Percentiles rank a stretch among this genome's conserved stretches.
Conservation (phyloP, 2,797 vertebrate species). For the Parauchenoglanis punctatus region DNA sequence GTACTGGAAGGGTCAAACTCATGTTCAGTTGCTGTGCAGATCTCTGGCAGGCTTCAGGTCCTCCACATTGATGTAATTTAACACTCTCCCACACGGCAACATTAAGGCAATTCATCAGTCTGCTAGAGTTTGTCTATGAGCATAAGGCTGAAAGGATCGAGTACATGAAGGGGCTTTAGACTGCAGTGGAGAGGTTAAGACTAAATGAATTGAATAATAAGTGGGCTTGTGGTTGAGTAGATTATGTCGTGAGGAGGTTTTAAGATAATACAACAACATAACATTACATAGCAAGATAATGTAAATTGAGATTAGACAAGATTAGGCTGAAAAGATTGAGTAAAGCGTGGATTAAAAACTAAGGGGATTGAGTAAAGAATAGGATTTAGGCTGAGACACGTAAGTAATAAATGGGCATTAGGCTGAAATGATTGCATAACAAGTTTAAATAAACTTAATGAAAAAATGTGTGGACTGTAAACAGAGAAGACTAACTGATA, state of each 20-base stretch:
- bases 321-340: not conserved
- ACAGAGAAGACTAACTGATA: not conserved
- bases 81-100: constrained; percentile 44
- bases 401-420: not conserved
- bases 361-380: not conserved
- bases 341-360: not conserved
- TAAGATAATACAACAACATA: not conserved
- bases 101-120: constrained; percentile 36
- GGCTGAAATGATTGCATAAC: not conserved
- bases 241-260: not conserved
- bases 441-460: not conserved
- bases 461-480: not conserved
- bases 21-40: not conserved
- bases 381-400: not conserved
- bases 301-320: not conserved
- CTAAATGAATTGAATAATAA: not conserved
- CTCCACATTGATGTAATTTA: constrained; percentile 28
- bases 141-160: not conserved
- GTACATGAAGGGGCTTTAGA: not conserved
- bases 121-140: constrained; percentile 19
- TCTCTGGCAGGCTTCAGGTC: constrained; percentile 17
- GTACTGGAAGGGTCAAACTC: not conserved
- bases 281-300: not conserved
- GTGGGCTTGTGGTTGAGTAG: not conserved
- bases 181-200: not conserved